Conservation (phyloP, 1,140 invertebrate genomes). For the Pseudomyrmex sp. region DNA sequence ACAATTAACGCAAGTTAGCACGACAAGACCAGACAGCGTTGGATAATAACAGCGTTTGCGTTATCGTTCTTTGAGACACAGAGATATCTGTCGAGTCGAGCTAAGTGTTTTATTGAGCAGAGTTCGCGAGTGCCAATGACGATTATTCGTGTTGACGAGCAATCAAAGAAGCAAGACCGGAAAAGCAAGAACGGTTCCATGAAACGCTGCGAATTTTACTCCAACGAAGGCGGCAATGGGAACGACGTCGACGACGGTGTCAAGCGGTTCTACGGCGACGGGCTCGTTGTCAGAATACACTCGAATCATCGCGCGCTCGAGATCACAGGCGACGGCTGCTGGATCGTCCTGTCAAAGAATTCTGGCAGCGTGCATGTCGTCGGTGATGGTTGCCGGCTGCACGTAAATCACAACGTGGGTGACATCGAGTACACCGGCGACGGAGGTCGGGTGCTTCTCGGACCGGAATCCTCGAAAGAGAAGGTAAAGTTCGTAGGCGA, state of each 20-base stretch:
- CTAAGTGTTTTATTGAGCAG: neutral
- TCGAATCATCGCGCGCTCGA: slow-evolving; percentile 71
- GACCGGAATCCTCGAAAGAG: slow-evolving; percentile 62
- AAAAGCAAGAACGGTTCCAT: neutral
- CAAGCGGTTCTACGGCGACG: slow-evolving; percentile 73
- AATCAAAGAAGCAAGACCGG: slow-evolving; percentile 7
- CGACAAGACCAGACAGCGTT: neutral
- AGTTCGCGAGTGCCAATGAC: slow-evolving; percentile 6
- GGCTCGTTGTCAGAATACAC: slow-evolving; percentile 66
- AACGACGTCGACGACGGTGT: neutral
- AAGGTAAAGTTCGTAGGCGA: slow-evolving; percentile 75
- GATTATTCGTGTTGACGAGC: neutral
- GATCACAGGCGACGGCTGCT: slow-evolving; percentile 78
- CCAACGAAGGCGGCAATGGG: neutral
- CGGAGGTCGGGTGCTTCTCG: slow-evolving; percentile 75
- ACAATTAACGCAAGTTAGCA: neutral
- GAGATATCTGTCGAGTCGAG: neutral
- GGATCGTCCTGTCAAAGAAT: slow-evolving; percentile 72
- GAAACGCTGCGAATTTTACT: neutral
- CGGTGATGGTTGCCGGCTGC: slow-evolving; percentile 78
- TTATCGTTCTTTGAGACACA: neutral
- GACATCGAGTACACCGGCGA: slow-evolving; percentile 79
- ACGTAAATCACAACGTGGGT: slow-evolving; percentile 73
- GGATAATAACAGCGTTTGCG: neutral
- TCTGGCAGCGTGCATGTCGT: slow-evolving; percentile 72